Evolutionary conservation across 2,888 invertebrate genomes (phyloP), one percentile per base, ranked within the genome.

Genomic region (Sylvicola cinctus): DNA sequence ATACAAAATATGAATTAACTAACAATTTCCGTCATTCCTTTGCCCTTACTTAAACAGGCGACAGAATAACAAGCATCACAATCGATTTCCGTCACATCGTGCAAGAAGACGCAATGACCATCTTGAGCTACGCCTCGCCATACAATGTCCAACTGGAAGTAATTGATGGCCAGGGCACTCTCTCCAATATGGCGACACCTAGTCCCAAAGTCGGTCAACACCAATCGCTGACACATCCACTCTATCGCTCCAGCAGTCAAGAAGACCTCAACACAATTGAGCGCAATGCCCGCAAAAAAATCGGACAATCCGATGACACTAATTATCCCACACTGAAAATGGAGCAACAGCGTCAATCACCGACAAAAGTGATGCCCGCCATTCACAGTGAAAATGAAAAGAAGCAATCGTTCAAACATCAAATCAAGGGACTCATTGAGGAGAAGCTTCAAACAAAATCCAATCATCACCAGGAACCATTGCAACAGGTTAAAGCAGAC

Each of bases 41-140:
- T n/a, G n/a, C n/a, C n/a, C n/a, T n/a, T n/a, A n/a, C 11, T 49
- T 7, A 26, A 12, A 25, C 64, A 85, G 88, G 88, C 40, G 90
- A 90, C 58, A 71, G 83, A 42, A 85, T 91, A 43, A 70, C 77
- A 44, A 77, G 78, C 44, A 74, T 90, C 39, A 83, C 79, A 34
- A 83, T 90, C 34, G 80, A 78, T 48, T 84, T 88, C 53, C 72
- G 77, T 35, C 81, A 81, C 41, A 85, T 87, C 60, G 87, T 87
- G 0, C 73, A 80, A 48, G 87, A 88, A 51, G 90, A 91, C 49
- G 90, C 90, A 0, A 62, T 88, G 34, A 79, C 83, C 3, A 83
- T 91, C 40, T 60, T 91, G 29, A 84, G 85, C 40, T 83, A 88
- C 42, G 88, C 88, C 5, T 87, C 87, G 27, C 88, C 90, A 0